Evolutionary conservation across 64 coral and sea anemone species (phyloP).

Genomic region (Orbicella faveolata): DNA sequence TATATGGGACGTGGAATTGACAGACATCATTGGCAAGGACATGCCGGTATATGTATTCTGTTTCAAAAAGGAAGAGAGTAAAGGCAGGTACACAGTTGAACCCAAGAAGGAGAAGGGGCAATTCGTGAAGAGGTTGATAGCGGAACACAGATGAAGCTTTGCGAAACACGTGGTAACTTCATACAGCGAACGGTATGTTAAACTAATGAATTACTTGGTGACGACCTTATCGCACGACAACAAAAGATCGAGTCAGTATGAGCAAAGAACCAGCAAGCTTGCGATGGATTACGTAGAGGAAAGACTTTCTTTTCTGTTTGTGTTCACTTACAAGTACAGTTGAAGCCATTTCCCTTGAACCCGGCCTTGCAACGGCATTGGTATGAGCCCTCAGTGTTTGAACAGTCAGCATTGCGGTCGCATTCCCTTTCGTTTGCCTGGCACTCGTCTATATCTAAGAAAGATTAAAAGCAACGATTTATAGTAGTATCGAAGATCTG

Average conservation of each 20-base stretch:
- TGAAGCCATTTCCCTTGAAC: slow-evolving; percentile 21
- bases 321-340: slow-evolving; percentile 31
- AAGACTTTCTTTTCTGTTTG: not conserved
- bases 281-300: not conserved
- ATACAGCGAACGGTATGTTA: too few relatives aligned
- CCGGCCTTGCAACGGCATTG: not conserved
- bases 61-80: too few relatives aligned
- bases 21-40: too few relatives aligned
- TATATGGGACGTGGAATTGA: too few relatives aligned
- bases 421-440: not conserved
- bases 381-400: slow-evolving; percentile 16
- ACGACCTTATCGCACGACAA: not conserved
- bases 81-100: too few relatives aligned
- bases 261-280: not conserved
- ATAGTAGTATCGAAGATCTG: too few relatives aligned
- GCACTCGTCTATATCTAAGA: not conserved
- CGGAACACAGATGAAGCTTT: too few relatives aligned
- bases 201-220: too few relatives aligned
- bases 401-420: slow-evolving; percentile 24
- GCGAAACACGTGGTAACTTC: too few relatives aligned
- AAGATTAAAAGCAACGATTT: not conserved
- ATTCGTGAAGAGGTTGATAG: too few relatives aligned
- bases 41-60: too few relatives aligned
- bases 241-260: not conserved
- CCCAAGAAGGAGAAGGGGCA: too few relatives aligned